Base-by-base conservation (phyloP, 92 coral and sea anemone species). In the Virgularia gustaviana region DNA sequence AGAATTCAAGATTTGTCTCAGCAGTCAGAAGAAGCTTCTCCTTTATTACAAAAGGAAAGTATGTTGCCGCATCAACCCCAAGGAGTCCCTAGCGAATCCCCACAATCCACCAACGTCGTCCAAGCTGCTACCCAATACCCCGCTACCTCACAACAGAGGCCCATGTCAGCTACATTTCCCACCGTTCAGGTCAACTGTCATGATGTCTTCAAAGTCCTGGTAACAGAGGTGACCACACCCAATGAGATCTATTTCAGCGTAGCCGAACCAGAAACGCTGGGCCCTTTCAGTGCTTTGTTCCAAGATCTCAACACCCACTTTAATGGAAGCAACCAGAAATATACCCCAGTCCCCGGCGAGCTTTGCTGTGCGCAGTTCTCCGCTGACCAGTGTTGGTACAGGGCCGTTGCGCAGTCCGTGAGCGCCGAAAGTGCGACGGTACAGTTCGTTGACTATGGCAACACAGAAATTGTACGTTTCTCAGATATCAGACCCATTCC, bases 291-390 rank as follows among this genome's bases (percentile, higher is more conserved):
- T 20, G 49, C 20, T 9, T 57, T 90, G 43, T 81, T 68, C 78
- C 73, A 71, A 45, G 75, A 78, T 56, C 67, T 87, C 10, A 79
- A 72, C 49, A 38, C 44, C 2, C 80, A 85, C 61, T 85, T 87
- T 73, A 64, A 49, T 10, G 34, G 28, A 28, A 52, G 8, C 30
- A 52, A 22, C 58, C 58, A 85, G 53, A 79, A 70, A 13, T 88
- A 83, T 63, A 81, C 85, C 6, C 97, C 95, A 6, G 79, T 85
- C 9, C 81, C 87, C 41, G 90, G 95, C 24, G 97, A 90, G 37
- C 89, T 88, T 0, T 90, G 97, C 42, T 88, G 97, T 83, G 97
- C 95, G 6, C 79, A 77, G 65, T 90, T 90, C 41, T 66, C 90
- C 16, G 90, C 85, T 63, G 97, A 90, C 36, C 61, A 75, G 13